Evolutionary conservation across 1,140 invertebrate genomes (phyloP).

Genomic region (Diplogasteroides magnus): DNA sequence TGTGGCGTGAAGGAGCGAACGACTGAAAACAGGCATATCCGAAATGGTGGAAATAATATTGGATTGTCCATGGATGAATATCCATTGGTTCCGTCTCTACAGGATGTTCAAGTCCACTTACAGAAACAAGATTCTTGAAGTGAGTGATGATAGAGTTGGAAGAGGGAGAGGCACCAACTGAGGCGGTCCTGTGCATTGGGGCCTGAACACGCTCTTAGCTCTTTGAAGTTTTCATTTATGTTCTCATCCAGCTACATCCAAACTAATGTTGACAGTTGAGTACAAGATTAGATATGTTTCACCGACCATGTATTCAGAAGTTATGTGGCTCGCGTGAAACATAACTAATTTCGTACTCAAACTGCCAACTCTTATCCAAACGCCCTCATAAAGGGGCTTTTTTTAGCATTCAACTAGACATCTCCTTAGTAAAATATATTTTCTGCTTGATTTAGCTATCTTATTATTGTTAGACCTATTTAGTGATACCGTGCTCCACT

Average conservation of each 20-base stretch:
- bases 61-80: not conserved
- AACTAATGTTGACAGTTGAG: conserved; percentile 10
- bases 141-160: conserved; percentile 36
- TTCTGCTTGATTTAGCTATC: too few relatives aligned
- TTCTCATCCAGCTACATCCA: not conserved
- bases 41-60: not conserved
- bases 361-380: not conserved
- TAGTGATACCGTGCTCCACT: too few relatives aligned
- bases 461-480: too few relatives aligned
- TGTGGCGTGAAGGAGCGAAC: conserved; percentile 32
- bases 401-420: not conserved
- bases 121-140: conserved; percentile 43
- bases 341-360: too few relatives aligned
- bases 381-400: not conserved
- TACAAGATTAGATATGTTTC: too few relatives aligned
- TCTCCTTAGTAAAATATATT: too few relatives aligned
- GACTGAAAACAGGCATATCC: conserved; percentile 16
- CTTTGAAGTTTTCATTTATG: not conserved
- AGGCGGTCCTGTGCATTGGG: conserved; percentile 27
- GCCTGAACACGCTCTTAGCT: conserved; percentile 10
- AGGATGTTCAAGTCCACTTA: conserved; percentile 10
- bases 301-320: conserved; percentile 13
- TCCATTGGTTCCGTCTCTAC: not conserved
- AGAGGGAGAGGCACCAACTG: conserved; percentile 19
- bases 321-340: too few relatives aligned